A percentile compares a stretch with the other conserved stretches of the same genome.
These are phyloP conservation scores for Allygus modestus DNA, from an alignment of 2,888 invertebrate genomes.

Conservation along the genomic window DNA sequence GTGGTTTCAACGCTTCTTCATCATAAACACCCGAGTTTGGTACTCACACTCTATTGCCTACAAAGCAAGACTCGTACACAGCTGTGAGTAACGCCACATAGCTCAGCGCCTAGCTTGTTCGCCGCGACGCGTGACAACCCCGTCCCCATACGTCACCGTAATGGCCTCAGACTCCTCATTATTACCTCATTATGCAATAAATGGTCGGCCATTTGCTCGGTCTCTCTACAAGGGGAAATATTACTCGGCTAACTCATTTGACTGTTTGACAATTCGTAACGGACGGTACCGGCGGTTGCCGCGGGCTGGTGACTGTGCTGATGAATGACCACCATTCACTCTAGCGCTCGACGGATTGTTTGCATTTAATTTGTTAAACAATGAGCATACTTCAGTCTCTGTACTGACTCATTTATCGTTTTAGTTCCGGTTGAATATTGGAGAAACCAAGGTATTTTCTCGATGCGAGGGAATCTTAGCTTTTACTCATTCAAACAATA, in stretches of 20 bases:
- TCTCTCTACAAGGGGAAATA: conserved; percentile 5
- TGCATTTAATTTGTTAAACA: not conserved
- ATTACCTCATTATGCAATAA: conserved; percentile 52
- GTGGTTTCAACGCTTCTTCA: no score
- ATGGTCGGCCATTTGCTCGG: conserved; percentile 39
- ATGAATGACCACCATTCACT: not conserved
- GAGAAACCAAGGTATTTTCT: no score
- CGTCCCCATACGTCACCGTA: not conserved
- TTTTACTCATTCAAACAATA: no score
- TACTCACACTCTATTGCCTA: no score
- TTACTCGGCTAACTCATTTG: conserved; percentile 21
- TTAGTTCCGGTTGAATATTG: no score
- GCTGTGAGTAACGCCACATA: no score
- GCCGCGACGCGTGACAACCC: no score
- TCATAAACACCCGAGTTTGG: no score
- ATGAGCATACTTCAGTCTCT: not conserved
- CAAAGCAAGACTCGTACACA: no score
- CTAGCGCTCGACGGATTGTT: not conserved
- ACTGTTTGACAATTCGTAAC: conserved; percentile 44
- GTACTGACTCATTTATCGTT: no score
- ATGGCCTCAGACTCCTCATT: not conserved
- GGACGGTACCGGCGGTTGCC: not conserved
- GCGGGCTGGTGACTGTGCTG: not conserved
- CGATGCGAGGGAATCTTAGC: no score
- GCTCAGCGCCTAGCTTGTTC: no score